Base-by-base conservation (phyloP, 1,140 invertebrate species). In the Grapholita molesta region DNA sequence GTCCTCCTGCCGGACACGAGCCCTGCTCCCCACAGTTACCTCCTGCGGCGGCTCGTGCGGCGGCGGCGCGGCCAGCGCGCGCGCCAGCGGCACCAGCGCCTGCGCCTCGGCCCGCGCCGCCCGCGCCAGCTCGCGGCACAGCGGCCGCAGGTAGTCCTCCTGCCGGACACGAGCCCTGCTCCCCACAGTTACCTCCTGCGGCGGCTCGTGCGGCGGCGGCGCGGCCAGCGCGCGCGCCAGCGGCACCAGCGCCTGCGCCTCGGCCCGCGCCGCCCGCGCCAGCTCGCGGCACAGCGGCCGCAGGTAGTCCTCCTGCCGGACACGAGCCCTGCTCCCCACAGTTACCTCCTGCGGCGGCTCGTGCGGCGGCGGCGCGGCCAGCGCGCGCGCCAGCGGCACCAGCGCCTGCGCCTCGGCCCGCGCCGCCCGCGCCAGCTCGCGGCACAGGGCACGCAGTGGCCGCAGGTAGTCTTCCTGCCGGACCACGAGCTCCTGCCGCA, bases 281-380 rank as follows among this genome's bases (percentile, higher is more conserved):
- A n/a, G n/a, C n/a, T 75, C 35, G 88, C 88, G n/a, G 23, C 98
- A 93, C 55, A 99, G 85, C 11, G 97, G 96, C 6, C 97, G 93
- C 12, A 98, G 90, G 88, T 97, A 99, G 89, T 99, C 98, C 75
- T 99, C 98, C 18, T 96, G 94, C n/a, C n/a, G n/a, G n/a, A n/a
- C 72, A 97, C 97, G 69, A 96, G 92, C 42, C 99, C 80, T 68
- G 99, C 90, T 84, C 99, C 98, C 88, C 97, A 28, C 61, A 30
- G 8, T 55, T 53, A 80, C 83, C 71, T 91, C 89, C 1, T 73
- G 65, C 0, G 88, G 79, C 23, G 86, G 85, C 25, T 90, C 89
- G 67, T 84, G 83, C 33, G 81, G 79, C 24, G 87, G 89, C 53
- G 85, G 78, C 25, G 74, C 68, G 0, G 85, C 85, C n/a, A 91